A percentile compares a stretch with the other conserved stretches of the same genome.
Conservation (phyloP, 2,888 invertebrate genomes). For the Lochmaea capreae region DNA sequence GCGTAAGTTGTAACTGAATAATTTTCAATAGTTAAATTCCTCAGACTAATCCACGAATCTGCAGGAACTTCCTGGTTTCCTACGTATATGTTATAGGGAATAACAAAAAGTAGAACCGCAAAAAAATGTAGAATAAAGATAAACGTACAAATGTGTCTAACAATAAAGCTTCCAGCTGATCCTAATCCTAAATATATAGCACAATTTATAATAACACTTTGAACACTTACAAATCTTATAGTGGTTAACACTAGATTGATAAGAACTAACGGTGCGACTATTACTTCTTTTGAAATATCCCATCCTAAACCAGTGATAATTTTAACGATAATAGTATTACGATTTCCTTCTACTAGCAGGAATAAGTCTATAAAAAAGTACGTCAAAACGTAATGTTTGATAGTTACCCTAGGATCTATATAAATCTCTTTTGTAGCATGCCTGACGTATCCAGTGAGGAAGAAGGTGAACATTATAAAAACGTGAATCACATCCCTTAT, state of each 20-base stretch:
- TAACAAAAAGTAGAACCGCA: background rate
- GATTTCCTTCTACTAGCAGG: background rate
- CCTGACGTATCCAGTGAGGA: constrained; percentile 30
- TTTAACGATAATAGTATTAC: background rate
- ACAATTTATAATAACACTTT: background rate
- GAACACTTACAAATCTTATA: constrained; percentile 12
- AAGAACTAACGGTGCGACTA: background rate
- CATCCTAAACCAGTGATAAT: background rate
- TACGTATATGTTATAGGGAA: background rate
- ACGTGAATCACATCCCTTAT: constrained; percentile 7
- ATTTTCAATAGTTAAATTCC: constrained; percentile 2
- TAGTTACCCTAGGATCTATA: constrained; percentile 27
- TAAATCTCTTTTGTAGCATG: constrained; percentile 15
- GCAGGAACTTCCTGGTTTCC: background rate
- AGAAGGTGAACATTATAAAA: constrained; percentile 17
- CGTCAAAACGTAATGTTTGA: constrained; percentile 22
- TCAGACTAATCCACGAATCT: constrained; percentile 10
- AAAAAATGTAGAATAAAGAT: constrained; percentile 20
- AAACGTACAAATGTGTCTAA: background rate
- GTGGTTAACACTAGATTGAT: background rate
- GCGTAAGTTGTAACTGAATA: constrained; percentile 3
- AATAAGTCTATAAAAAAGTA: constrained; percentile 32
- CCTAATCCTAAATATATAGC: background rate
- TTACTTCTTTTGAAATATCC: background rate
- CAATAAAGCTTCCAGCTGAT: background rate